These are phyloP conservation scores for Syngnathus acus DNA, from an alignment of 2,797 vertebrate species.

Conservation along the genomic window DNA sequence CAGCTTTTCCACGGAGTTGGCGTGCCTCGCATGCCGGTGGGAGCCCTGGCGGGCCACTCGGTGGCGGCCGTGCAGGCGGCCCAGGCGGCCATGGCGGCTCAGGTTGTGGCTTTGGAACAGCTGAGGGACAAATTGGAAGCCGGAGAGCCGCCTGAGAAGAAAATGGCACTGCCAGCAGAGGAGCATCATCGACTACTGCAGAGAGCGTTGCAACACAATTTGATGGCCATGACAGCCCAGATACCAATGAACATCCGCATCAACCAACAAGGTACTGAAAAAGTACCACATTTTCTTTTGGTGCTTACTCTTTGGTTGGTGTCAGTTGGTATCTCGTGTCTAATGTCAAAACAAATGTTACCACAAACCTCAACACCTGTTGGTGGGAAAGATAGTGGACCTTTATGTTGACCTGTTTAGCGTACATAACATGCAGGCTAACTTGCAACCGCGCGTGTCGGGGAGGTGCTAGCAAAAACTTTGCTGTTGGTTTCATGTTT, in stretches of 20 bases:
- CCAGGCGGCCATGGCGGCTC: slow-evolving; percentile 80
- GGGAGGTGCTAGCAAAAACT: slow-evolving; percentile 15
- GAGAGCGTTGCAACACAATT: slow-evolving; percentile 90
- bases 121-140: slow-evolving; percentile 91
- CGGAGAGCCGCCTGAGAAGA: slow-evolving; percentile 92
- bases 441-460: slow-evolving; percentile 15
- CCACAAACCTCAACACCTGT: slow-evolving; percentile 41
- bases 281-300: too few species aligned
- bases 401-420: slow-evolving; percentile 39
- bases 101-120: slow-evolving; percentile 87
- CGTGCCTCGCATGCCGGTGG: slow-evolving; percentile 65
- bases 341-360: slow-evolving; percentile 9
- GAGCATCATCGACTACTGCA: slow-evolving; percentile 91
- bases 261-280: slow-evolving; percentile 83
- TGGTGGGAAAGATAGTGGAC: slow-evolving; percentile 21
- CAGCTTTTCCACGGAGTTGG: slow-evolving; percentile 58
- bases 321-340: background rate
- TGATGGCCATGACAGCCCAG: slow-evolving; percentile 90
- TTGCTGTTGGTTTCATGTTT: slow-evolving; percentile 14
- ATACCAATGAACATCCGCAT: slow-evolving; percentile 97
- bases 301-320: background rate
- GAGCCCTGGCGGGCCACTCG: slow-evolving; percentile 74
- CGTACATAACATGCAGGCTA: slow-evolving; percentile 11
- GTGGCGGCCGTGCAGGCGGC: slow-evolving; percentile 75
- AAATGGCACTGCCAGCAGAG: slow-evolving; percentile 81